These are phyloP conservation scores for Drosophila mojavensis DNA, from an alignment of 1,140 invertebrate genomes.

Conservation along the genomic window DNA sequence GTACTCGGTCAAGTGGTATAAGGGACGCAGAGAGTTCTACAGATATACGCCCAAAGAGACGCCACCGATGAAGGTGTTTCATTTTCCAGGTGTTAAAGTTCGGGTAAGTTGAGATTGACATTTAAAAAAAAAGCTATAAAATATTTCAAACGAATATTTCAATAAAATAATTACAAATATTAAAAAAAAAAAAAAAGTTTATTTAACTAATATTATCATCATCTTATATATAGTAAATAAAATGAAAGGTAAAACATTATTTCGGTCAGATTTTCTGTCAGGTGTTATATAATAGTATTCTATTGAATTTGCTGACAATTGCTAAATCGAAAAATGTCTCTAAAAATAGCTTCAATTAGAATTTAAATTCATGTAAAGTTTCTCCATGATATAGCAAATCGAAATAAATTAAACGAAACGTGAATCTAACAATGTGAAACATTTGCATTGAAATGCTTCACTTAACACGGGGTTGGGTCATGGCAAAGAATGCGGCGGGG, in stretches of 20 bases:
- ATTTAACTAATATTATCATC: no score
- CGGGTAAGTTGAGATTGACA: conserved; percentile 86
- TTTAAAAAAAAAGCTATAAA: not conserved
- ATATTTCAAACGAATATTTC: not conserved
- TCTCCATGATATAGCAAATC: conserved; percentile 16
- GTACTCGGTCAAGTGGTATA: conserved; percentile 94
- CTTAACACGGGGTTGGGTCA: conserved; percentile 24
- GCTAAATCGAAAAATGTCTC: not conserved
- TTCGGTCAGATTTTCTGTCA: not conserved
- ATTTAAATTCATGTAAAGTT: not conserved
- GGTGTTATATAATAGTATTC: not conserved
- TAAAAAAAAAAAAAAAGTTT: not conserved
- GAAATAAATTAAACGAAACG: conserved; percentile 68
- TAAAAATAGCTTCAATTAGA: not conserved
- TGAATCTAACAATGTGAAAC: conserved; percentile 64
- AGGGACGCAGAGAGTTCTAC: conserved; percentile 91
- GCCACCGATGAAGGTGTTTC: conserved; percentile 90
- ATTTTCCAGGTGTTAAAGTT: conserved; percentile 89
- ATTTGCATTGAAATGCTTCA: conserved; percentile 65
- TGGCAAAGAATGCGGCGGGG: conserved; percentile 1
- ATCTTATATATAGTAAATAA: no score
- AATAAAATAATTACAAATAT: no score
- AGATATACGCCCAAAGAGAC: conserved; percentile 90
- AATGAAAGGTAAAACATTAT: no score
- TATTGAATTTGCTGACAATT: not conserved